Base-by-base conservation (phyloP, 1,140 invertebrate species). In the Ceratina japonica region DNA sequence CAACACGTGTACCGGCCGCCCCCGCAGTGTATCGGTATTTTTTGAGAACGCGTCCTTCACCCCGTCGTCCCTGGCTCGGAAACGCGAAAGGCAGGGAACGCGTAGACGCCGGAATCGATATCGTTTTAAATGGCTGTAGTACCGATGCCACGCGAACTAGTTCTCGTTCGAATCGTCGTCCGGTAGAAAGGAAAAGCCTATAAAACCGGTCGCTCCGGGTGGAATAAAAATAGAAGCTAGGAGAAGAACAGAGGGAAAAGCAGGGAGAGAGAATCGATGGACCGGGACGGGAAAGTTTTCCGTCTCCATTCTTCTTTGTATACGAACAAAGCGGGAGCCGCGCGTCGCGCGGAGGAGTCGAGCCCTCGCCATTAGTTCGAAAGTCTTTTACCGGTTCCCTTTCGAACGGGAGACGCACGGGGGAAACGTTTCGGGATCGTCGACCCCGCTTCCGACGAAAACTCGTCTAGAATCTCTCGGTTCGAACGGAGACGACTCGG, bases 261-360 rank as follows among this genome's bases (percentile, higher is more conserved):
- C 44, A 54, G 27, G 37, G 71, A 80, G 54, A 80, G 54, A 72
- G 37, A 83, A 84, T 84, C 81, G 82, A 84, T 84, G 76, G 62
- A 15, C 58, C 65, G 65, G 20, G 71, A 75, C 69, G 75, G 27
- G 37, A 63, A 76, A 84, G 73, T 85, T 85, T 77, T 44, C 64
- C 77, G 78, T 49, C 69, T 72, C 63, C 66, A 63, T 65, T 68
- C 44, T 80, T 37, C 63, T 59, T 84, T 85, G 49, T 65, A n/a
- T n/a, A 71, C 79, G 65, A 66, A 80, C 65, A 80, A 80, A 80
- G 74, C 37, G 37, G 37, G 3, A 71, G 52, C 51, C 37, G 18
- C 22, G 27, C 4, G 27, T 4, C 66, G 71, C 65, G 79, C 70
- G 75, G 24, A 77, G 10, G 78, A 84, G 79, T 80, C 76, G 59